Conservation (phyloP, 2,797 vertebrate genomes). For the Sebastes goodei region DNA sequence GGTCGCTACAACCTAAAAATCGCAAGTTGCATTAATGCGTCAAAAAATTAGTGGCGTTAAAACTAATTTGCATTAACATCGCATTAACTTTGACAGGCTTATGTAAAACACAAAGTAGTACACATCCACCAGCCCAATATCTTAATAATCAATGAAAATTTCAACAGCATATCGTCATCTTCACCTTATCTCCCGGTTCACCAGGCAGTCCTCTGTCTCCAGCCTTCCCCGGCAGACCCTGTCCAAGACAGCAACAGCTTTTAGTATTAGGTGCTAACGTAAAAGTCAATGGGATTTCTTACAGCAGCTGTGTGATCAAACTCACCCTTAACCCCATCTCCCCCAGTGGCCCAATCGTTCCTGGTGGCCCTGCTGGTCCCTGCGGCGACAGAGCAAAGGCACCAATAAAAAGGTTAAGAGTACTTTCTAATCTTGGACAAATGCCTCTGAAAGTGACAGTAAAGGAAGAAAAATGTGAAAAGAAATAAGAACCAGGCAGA, state of each 20-base stretch:
- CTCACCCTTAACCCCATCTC: slow-evolving; percentile 90
- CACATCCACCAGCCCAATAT: not conserved
- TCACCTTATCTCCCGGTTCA: slow-evolving; percentile 81
- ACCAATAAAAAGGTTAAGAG: slow-evolving; percentile 44
- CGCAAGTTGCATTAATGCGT: no score
- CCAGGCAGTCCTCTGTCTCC: slow-evolving; percentile 75
- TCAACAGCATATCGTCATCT: not conserved
- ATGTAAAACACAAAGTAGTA: no score
- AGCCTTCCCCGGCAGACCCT: slow-evolving; percentile 76
- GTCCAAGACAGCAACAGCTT: slow-evolving; percentile 39
- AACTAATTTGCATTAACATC: no score
- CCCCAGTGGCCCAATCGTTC: slow-evolving; percentile 87
- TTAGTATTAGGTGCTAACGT: slow-evolving; percentile 18
- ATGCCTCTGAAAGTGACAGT: slow-evolving; percentile 41
- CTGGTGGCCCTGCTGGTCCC: slow-evolving; percentile 89
- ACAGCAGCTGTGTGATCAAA: slow-evolving; percentile 34
- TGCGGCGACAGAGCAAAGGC: slow-evolving; percentile 59
- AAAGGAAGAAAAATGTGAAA: slow-evolving; percentile 30
- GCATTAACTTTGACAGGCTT: accelerated
- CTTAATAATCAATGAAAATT: not conserved
- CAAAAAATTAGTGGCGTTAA: no score
- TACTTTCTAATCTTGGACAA: slow-evolving; percentile 27
- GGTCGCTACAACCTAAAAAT: no score
- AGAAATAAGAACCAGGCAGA: slow-evolving; percentile 34
- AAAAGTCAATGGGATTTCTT: slow-evolving; percentile 20